A percentile compares a stretch with the other conserved stretches of the same genome.
phyloP scores from a whole-genome alignment of 2,797 vertebrate genomes.

The Pygocentrus nattereri region DNA sequence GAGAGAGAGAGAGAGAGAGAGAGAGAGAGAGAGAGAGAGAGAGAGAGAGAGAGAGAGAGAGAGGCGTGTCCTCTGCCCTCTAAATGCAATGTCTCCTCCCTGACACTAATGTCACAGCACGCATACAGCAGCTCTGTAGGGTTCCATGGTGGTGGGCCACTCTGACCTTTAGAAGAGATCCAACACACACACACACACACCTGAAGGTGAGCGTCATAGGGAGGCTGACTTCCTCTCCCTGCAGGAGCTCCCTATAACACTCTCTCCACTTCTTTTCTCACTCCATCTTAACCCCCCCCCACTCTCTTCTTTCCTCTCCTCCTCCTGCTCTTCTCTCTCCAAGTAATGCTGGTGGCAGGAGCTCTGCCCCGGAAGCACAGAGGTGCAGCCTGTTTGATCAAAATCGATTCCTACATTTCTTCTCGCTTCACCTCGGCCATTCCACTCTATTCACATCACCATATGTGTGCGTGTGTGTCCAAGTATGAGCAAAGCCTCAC shows the following conservation, averaged over 20 bases:
- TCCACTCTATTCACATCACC: slow-evolving; percentile 48
- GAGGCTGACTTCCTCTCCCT: slow-evolving; percentile 14
- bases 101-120: slow-evolving; percentile 23
- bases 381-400: slow-evolving; percentile 49
- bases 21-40: background rate
- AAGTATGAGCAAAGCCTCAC: background rate
- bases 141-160: background rate
- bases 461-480: background rate
- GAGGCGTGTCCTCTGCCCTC: background rate
- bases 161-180: slow-evolving; percentile 33
- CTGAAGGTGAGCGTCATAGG: background rate
- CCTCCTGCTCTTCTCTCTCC: background rate
- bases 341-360: slow-evolving; percentile 8
- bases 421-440: slow-evolving; percentile 51
- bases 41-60: background rate
- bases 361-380: slow-evolving; percentile 29
- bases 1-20: background rate
- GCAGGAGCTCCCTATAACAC: background rate
- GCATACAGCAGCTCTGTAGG: slow-evolving; percentile 6
- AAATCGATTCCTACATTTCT: slow-evolving; percentile 64
- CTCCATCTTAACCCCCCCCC: slow-evolving; percentile 8
- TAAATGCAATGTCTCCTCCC: slow-evolving; percentile 16
- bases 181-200: slow-evolving; percentile 17
- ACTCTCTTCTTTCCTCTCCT: background rate
- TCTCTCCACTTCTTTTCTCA: background rate